Percentiles rank a stretch among this genome's conserved stretches.
Conservation (phyloP, 2,113 vertebrate species). For the Rafetus swinhoei region DNA sequence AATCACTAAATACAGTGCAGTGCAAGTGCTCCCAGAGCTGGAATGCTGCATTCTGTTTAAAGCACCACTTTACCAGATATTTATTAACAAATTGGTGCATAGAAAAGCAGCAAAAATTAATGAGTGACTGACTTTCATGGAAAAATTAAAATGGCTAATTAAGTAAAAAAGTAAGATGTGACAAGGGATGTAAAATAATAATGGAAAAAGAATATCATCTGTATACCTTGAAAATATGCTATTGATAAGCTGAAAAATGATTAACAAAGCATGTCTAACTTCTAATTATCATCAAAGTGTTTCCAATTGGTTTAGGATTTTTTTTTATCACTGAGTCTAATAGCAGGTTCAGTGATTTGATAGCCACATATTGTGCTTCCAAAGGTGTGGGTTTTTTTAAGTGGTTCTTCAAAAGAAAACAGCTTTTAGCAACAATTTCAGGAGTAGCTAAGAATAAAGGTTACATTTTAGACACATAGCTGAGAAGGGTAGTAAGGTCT, state of each 20-base stretch:
- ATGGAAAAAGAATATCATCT: neutral
- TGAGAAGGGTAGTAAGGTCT: neutral
- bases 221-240: constrained; percentile 7
- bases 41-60: neutral
- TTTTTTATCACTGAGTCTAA: neutral
- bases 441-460: neutral
- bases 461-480: neutral
- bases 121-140: neutral
- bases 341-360: neutral
- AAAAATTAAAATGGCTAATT: neutral
- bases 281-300: constrained; percentile 23
- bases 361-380: neutral
- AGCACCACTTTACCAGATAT: neutral
- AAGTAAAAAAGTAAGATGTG: neutral
- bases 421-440: neutral
- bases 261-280: neutral
- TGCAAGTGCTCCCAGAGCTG: neutral
- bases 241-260: constrained; percentile 38
- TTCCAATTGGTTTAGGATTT: neutral
- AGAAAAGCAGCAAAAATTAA: neutral
- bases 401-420: neutral
- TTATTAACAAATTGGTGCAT: neutral
- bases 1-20: neutral
- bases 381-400: neutral
- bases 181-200: neutral